Conservation (phyloP, 2,888 invertebrate genomes). For the Polietes domitor region DNA sequence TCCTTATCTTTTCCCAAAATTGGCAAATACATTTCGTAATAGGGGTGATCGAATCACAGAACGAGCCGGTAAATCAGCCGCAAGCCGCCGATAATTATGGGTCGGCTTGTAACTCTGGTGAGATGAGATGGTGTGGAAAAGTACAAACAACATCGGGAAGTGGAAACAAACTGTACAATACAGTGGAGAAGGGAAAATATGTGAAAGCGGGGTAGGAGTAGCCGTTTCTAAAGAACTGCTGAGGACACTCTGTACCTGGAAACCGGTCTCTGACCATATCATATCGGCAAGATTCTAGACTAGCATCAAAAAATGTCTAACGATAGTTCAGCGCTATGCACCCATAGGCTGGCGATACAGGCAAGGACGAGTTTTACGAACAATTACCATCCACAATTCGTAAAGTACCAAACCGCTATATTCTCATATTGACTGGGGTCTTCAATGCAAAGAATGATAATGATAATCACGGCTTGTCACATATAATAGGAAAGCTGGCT, state of each 20-base stretch:
- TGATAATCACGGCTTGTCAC: too few relatives aligned
- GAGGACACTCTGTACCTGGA: background rate
- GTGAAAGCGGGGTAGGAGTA: background rate
- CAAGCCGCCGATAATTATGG: too few relatives aligned
- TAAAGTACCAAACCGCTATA: slow-evolving; percentile 1
- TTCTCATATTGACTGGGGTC: slow-evolving; percentile 12
- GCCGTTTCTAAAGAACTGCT: background rate
- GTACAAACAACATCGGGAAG: background rate
- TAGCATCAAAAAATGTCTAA: background rate
- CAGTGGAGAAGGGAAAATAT: too few relatives aligned
- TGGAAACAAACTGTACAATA: too few relatives aligned
- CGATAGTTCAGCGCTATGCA: background rate
- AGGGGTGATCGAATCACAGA: too few relatives aligned
- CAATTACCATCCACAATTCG: background rate
- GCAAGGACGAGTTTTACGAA: background rate
- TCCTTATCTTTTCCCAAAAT: too few relatives aligned
- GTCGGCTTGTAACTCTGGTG: too few relatives aligned
- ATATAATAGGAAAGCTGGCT: too few relatives aligned
- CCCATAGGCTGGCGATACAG: background rate
- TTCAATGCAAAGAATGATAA: too few relatives aligned
- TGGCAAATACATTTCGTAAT: too few relatives aligned
- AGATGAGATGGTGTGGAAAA: background rate
- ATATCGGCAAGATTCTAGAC: background rate
- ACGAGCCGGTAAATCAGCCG: too few relatives aligned
- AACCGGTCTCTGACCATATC: background rate